Base-by-base conservation (phyloP, 2,113 vertebrate species). In the Coracopsis vasa region DNA sequence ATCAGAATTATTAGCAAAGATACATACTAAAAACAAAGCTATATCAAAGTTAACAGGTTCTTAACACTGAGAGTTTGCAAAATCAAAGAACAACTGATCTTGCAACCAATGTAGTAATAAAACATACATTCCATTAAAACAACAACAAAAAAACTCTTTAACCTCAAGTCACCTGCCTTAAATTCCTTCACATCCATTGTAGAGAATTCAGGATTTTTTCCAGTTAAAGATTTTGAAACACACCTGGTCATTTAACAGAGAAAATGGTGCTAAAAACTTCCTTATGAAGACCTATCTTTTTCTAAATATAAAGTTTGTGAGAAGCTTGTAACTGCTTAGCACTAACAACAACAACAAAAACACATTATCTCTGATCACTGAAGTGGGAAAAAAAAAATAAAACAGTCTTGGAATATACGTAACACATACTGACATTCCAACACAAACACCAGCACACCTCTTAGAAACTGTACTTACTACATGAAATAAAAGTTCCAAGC, bases 321-420 rank as follows among this genome's bases (percentile, higher is more conserved):
- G 28, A 60, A 39, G 24, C 33, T 29, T 31, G 20, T 47, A 58
- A 41, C 29, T 47, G 39, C 54, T 66, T 13, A 39, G 39, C 21
- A 48, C 35, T 47, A 60, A 13, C n/a, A 75, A 42, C 1, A 0
- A 65, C 54, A 53, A 61, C 17, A 60, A 7, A 56, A 64, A 7
- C 20, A 54, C 9, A 58, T 31, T 35, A 6, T 17, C n/a, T 27
- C 31, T 37, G 20, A 44, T 16, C 20, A 39, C 28, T 28, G 21
- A 44, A 42, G 39, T 28, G 24, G 27, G 15, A n/a, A 56, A n/a
- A 56, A 58, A n/a, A 33, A 9, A 8, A 56, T 20, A n/a, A 21
- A 65, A 3, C 48, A 60, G 29, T 28, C 16, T 11, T 8, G 19
- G 44, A 60, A 60, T 17, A 21, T 2, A n/a, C 0, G 3, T 25